Conservation (phyloP, 2,797 vertebrate species). For the Poeciliopsis turneri region DNA sequence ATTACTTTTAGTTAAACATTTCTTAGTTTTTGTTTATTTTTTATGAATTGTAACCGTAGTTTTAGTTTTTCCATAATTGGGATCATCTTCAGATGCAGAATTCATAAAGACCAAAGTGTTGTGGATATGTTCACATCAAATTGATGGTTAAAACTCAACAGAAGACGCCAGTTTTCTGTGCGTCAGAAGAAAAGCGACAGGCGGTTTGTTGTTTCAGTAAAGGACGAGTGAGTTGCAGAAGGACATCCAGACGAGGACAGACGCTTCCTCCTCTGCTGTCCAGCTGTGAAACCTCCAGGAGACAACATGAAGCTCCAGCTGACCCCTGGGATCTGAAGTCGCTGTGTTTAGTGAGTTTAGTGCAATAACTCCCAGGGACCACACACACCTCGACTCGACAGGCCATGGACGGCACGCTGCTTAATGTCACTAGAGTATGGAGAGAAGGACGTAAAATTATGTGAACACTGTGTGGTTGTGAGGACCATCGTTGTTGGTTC, state of each 20-base stretch:
- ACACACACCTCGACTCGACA: conserved; percentile 46
- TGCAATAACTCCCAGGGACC: conserved; percentile 30
- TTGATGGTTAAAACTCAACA: too few species aligned
- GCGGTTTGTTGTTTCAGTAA: not conserved
- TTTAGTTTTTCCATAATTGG: too few species aligned
- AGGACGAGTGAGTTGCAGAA: not conserved
- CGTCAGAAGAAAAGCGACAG: not conserved
- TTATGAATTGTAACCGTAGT: too few species aligned
- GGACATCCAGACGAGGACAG: not conserved
- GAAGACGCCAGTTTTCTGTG: not conserved
- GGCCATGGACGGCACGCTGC: conserved; percentile 21
- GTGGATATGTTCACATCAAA: too few species aligned
- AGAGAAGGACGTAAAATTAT: conserved; percentile 6
- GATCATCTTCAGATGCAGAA: too few species aligned
- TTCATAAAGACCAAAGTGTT: too few species aligned
- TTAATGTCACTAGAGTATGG: conserved; percentile 42
- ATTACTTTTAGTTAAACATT: too few species aligned
- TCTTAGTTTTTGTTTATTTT: too few species aligned
- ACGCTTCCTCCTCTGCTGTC: not conserved
- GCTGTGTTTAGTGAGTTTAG: too few species aligned
- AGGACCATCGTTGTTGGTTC: too few species aligned
- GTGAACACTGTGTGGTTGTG: not conserved
- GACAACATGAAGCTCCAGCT: not conserved
- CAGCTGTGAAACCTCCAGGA: not conserved
- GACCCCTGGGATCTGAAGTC: not conserved